Percentiles rank a stretch among this genome's conserved stretches.
phyloP scores from a whole-genome alignment of 2,888 invertebrate genomes.

The Troides aeacus region DNA sequence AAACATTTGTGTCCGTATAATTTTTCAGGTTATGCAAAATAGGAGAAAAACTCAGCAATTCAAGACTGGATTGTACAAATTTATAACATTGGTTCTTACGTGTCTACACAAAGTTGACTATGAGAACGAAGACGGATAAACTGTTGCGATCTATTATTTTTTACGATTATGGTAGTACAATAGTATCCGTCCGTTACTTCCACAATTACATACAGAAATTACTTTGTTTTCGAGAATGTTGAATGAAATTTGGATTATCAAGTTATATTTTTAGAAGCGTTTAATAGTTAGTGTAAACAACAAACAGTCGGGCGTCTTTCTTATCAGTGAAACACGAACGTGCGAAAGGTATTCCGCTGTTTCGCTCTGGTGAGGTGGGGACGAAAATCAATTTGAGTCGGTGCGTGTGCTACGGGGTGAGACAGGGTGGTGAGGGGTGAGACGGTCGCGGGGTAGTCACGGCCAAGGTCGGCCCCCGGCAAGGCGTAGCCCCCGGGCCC shows the following conservation, averaged over 20 bases:
- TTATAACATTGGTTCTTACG: background rate
- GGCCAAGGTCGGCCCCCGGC: slow-evolving; percentile 74
- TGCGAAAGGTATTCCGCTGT: slow-evolving; percentile 19
- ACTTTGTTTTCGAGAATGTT: background rate
- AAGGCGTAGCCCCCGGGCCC: slow-evolving; percentile 30
- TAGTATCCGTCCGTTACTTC: background rate
- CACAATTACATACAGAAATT: background rate
- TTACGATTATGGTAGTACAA: background rate
- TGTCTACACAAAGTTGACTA: background rate
- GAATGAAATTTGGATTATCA: background rate
- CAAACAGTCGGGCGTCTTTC: background rate
- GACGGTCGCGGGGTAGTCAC: slow-evolving; percentile 59
- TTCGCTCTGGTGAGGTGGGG: slow-evolving; percentile 37
- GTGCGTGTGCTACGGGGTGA: slow-evolving; percentile 45
- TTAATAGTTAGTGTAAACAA: slow-evolving; percentile 3
- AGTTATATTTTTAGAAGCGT: background rate
- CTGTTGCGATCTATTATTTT: background rate
- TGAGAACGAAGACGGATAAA: background rate
- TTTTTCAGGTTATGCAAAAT: background rate
- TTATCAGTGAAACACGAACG: slow-evolving; percentile 8
- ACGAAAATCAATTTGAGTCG: slow-evolving; percentile 64
- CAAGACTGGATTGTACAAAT: background rate
- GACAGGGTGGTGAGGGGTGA: slow-evolving; percentile 41
- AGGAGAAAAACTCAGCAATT: background rate
- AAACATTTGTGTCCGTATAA: background rate